These are phyloP conservation scores for Sebastes oblongus DNA, from an alignment of 2,797 vertebrate species.

Conservation along the genomic window DNA sequence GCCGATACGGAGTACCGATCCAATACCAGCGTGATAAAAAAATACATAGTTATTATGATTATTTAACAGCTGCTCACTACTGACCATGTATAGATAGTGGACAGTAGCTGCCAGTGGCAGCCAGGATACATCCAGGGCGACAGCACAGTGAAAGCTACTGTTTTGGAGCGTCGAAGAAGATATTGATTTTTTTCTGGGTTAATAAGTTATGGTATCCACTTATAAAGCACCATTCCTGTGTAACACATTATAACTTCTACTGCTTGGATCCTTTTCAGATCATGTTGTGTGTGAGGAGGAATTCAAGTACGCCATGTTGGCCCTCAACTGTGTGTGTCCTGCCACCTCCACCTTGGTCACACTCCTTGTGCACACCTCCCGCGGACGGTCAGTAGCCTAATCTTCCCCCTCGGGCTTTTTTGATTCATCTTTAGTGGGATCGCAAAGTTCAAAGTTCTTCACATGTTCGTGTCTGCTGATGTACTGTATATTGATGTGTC, in stretches of 20 bases:
- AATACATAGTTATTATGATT: too few relatives aligned
- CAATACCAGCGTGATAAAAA: too few relatives aligned
- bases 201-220: too few relatives aligned
- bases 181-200: too few relatives aligned
- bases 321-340: conserved; percentile 92
- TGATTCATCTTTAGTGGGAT: conserved; percentile 8
- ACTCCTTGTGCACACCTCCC: conserved; percentile 92
- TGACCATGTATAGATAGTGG: too few relatives aligned
- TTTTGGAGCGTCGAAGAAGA: too few relatives aligned
- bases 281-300: conserved; percentile 96
- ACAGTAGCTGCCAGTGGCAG: too few relatives aligned
- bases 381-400: conserved; percentile 87
- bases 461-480: not conserved
- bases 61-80: too few relatives aligned
- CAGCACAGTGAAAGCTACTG: too few relatives aligned
- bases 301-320: conserved; percentile 94
- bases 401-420: not conserved
- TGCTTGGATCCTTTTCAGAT: conserved; percentile 76
- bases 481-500: not conserved
- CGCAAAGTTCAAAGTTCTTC: conserved; percentile 18
- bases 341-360: conserved; percentile 96
- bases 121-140: too few relatives aligned
- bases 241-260: not conserved
- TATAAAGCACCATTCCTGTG: not conserved
- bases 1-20: too few relatives aligned